phyloP scores from a whole-genome alignment of 2,797 vertebrate species.

The Catostomus latipinnis region DNA sequence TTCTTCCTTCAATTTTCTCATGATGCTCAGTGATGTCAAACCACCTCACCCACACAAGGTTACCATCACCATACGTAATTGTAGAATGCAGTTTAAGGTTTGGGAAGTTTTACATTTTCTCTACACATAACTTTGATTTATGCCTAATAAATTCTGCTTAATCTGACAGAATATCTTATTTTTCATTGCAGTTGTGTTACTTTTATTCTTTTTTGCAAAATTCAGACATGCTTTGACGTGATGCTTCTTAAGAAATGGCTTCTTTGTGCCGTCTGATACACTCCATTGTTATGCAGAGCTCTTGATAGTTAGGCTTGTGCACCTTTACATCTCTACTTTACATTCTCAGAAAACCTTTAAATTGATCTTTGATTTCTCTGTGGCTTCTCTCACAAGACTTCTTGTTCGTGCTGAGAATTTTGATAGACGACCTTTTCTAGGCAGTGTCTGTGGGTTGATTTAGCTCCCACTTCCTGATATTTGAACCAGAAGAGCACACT shows the following conservation, averaged over 20 bases:
- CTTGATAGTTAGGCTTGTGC: too few species aligned
- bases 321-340: too few species aligned
- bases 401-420: slow-evolving; percentile 1
- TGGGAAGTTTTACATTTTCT: background rate
- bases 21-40: too few species aligned
- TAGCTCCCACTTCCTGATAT: slow-evolving; percentile 18
- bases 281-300: too few species aligned
- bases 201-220: background rate
- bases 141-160: background rate
- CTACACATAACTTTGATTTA: slow-evolving; percentile 2
- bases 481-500: slow-evolving; percentile 16
- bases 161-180: background rate
- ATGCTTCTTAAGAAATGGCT: background rate
- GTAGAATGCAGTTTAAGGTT: background rate
- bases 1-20: too few species aligned
- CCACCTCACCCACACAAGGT: too few species aligned
- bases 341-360: too few species aligned
- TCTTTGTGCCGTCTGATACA: too few species aligned
- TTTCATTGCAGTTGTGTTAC: background rate
- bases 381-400: background rate
- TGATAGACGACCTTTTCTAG: slow-evolving; percentile 36
- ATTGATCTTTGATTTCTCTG: too few species aligned
- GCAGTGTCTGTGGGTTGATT: slow-evolving; percentile 2
- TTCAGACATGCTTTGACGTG: background rate
- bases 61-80: too few species aligned